These are phyloP conservation scores for Agonopterix alstromeriana DNA, from an alignment of 2,888 invertebrate species.

Conservation along the genomic window DNA sequence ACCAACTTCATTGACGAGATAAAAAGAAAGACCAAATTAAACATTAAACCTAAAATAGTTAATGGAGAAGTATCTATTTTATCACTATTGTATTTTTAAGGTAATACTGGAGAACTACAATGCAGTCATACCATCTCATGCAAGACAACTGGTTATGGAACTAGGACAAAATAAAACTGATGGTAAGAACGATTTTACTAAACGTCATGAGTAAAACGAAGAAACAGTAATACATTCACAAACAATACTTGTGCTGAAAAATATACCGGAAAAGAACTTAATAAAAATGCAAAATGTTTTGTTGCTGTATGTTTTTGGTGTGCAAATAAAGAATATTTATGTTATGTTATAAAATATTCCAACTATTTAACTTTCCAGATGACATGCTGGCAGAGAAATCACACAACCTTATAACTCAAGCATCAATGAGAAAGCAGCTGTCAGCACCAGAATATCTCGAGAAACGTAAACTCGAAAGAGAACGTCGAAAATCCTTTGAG, in stretches of 20 bases:
- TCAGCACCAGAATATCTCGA: constrained; percentile 95
- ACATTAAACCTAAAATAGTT: too few species aligned
- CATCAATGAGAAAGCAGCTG: constrained; percentile 83
- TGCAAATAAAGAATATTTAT: too few species aligned
- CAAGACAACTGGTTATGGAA: constrained; percentile 93
- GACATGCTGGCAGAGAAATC: constrained; percentile 79
- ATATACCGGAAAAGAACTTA: neutral
- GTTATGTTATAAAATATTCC: neutral
- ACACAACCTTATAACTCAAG: constrained; percentile 67
- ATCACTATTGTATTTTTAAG: constrained; percentile 42
- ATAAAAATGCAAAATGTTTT: too few species aligned
- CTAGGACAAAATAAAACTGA: constrained; percentile 86
- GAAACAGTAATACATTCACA: neutral
- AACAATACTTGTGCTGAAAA: neutral
- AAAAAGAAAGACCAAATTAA: too few species aligned
- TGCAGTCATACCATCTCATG: constrained; percentile 95
- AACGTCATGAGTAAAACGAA: neutral
- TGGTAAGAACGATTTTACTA: constrained; percentile 50
- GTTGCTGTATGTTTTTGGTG: too few species aligned
- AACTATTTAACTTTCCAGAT: constrained; percentile 53
- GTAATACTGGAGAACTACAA: constrained; percentile 96
- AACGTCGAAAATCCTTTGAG: constrained; percentile 80
- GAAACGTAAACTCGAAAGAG: constrained; percentile 85
- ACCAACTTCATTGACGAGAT: too few species aligned
- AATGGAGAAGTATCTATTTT: too few species aligned